Evolutionary conservation across 1,140 invertebrate species (phyloP).

Genomic region (Drosophila malerkotliana): DNA sequence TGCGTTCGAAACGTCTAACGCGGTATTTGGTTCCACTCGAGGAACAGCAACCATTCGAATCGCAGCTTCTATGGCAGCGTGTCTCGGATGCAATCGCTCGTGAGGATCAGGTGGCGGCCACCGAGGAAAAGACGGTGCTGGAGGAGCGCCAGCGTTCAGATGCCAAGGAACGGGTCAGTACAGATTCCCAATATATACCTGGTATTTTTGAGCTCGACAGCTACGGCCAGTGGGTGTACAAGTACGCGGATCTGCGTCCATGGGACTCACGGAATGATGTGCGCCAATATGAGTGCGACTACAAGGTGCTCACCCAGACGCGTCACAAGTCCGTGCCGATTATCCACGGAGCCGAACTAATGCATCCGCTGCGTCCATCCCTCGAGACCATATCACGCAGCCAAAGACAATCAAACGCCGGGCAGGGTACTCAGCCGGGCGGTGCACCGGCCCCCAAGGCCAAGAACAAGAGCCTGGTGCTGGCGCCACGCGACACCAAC

Average conservation of each 20-base stretch:
- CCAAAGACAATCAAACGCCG: constrained; percentile 19
- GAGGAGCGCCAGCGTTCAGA: constrained; percentile 92
- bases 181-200: constrained; percentile 88
- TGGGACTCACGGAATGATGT: constrained; percentile 94
- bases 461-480: constrained; percentile 58
- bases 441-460: constrained; percentile 30
- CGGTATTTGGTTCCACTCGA: constrained; percentile 92
- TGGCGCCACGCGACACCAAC: constrained; percentile 66
- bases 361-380: constrained; percentile 60
- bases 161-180: constrained; percentile 86
- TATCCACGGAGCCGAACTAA: constrained; percentile 86
- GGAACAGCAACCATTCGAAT: constrained; percentile 91
- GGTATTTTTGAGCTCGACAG: constrained; percentile 89
- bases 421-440: neutral
- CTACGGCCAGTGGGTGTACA: constrained; percentile 89
- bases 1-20: constrained; percentile 89
- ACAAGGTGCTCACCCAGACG: constrained; percentile 89
- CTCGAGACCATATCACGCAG: constrained; percentile 12
- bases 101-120: constrained; percentile 93
- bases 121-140: constrained; percentile 94
- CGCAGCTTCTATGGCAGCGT: constrained; percentile 93
- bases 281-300: constrained; percentile 91
- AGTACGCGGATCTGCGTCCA: constrained; percentile 89
- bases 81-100: constrained; percentile 92
- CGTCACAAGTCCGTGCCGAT: constrained; percentile 88